phyloP scores from a whole-genome alignment of 2,888 invertebrate genomes.

The Cheilosia variabilis region DNA sequence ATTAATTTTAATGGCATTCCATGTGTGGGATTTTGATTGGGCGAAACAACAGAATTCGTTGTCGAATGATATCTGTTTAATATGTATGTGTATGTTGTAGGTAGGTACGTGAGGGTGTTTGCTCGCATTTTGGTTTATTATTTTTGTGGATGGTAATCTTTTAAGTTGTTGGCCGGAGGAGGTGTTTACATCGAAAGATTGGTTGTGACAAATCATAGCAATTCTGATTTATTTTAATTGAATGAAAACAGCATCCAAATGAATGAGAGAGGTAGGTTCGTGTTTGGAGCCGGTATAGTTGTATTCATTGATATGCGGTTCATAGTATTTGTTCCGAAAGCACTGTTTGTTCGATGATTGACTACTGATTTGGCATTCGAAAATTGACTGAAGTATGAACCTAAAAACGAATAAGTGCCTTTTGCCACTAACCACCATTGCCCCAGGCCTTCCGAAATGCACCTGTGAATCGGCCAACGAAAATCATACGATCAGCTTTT shows the following conservation, averaged over 20 bases:
- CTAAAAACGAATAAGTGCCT: too few species aligned
- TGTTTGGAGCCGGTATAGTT: too few species aligned
- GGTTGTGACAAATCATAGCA: constrained; percentile 65
- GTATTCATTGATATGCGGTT: too few species aligned
- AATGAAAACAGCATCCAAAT: constrained; percentile 7
- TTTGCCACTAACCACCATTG: too few species aligned
- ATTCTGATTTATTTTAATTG: constrained; percentile 52
- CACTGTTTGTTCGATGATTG: too few species aligned
- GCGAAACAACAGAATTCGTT: constrained; percentile 32
- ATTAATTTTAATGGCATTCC: constrained; percentile 74
- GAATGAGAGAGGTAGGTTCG: background rate
- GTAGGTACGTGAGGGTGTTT: background rate
- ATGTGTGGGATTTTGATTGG: constrained; percentile 68
- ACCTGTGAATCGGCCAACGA: too few species aligned
- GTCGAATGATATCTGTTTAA: constrained; percentile 20
- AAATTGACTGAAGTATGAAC: too few species aligned
- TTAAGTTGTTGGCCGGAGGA: constrained; percentile 57
- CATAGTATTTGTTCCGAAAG: too few species aligned
- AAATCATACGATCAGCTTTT: too few species aligned
- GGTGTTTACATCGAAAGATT: constrained; percentile 61
- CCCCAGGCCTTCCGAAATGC: too few species aligned
- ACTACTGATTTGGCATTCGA: too few species aligned
- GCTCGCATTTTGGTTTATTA: constrained; percentile 34
- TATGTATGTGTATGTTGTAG: background rate
- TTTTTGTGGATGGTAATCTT: constrained; percentile 58